Percentiles rank a stretch among this genome's conserved stretches.
These are phyloP conservation scores for Aplidium turbinatum DNA, from an alignment of 23 tunicate genomes.

Conservation along the genomic window DNA sequence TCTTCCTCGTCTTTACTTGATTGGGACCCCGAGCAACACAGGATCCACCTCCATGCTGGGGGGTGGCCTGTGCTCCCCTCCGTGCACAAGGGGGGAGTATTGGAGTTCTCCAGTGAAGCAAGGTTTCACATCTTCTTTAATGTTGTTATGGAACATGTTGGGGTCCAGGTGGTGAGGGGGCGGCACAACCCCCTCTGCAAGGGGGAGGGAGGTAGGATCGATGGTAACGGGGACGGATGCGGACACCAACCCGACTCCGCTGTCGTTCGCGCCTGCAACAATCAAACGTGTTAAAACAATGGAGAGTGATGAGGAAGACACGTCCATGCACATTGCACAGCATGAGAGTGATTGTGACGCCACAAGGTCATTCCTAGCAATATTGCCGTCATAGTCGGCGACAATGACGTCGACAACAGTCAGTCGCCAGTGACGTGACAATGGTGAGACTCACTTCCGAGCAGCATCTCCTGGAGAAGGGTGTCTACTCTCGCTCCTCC, in stretches of 20 bases:
- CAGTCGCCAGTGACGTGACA: too few relatives aligned
- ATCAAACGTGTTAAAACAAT: background rate
- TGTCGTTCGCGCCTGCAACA: constrained; percentile 32
- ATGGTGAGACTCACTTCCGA: constrained; percentile 55
- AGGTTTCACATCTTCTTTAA: constrained; percentile 12
- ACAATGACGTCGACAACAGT: too few relatives aligned
- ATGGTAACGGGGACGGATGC: constrained; percentile 25
- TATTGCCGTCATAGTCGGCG: too few relatives aligned
- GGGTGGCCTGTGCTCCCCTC: too few relatives aligned
- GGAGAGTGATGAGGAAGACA: too few relatives aligned
- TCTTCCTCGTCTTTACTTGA: too few relatives aligned
- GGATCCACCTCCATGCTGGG: constrained; percentile 38
- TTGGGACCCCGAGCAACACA: background rate
- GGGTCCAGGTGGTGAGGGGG: background rate
- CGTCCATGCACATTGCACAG: too few relatives aligned
- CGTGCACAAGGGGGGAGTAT: background rate
- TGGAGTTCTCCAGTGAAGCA: constrained; percentile 4
- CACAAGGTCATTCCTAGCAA: too few relatives aligned
- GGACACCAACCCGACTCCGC: constrained; percentile 28
- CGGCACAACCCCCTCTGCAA: too few relatives aligned
- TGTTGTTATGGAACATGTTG: constrained; percentile 8
- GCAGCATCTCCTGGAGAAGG: constrained; percentile 94
- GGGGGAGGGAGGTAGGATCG: too few relatives aligned
- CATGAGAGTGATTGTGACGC: too few relatives aligned
- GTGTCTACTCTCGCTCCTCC: constrained; percentile 91